Base-by-base conservation (phyloP, 1,140 invertebrate genomes). In the Paraescarpia echinospica region DNA sequence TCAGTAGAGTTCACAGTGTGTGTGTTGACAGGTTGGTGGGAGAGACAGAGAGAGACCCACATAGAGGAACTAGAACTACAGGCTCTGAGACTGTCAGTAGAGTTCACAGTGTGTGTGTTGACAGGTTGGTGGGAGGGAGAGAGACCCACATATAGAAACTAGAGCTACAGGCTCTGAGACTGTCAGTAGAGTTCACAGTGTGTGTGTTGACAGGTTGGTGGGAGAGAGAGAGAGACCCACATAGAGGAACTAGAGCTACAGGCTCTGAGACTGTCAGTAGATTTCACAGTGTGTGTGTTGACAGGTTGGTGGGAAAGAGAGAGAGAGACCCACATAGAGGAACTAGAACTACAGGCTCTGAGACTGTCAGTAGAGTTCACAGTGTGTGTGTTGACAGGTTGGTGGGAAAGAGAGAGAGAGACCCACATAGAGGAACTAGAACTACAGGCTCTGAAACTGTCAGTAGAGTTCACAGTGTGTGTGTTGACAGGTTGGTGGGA, bases 321-420 rank as follows among this genome's bases (percentile, higher is more conserved):
- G 92, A 95, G 94, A 93, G 95, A 96, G 93, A 94, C 93, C 1
- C 93, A 41, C n/a, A 95, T 96, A 77, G 94, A 95, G 93, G 97
- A 97, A 93, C 93, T 98, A 91, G 97, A 97, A 94, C 95, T 97
- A 93, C 95, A 96, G 93, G 93, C 97, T 34, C 96, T 97, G 92
- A 96, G 96, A 91, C 94, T 97, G 89, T 96, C 97, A 94, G 95
- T 90, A 18, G 35, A 31, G 89, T 31, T 34, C 4, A 90, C 89
- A 2, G n/a, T n/a, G n/a, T n/a, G n/a, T n/a, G n/a, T n/a, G n/a
- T n/a, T n/a, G n/a, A n/a, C n/a, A n/a, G n/a, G n/a, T n/a, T n/a
- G n/a, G n/a, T n/a, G n/a, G n/a, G n/a, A n/a, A n/a, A n/a, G n/a
- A n/a, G n/a, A n/a, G n/a, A n/a, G n/a, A n/a, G n/a, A n/a, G n/a